These are phyloP conservation scores for Chunga burmeisteri DNA, from an alignment of 2,113 vertebrate species.

Conservation along the genomic window DNA sequence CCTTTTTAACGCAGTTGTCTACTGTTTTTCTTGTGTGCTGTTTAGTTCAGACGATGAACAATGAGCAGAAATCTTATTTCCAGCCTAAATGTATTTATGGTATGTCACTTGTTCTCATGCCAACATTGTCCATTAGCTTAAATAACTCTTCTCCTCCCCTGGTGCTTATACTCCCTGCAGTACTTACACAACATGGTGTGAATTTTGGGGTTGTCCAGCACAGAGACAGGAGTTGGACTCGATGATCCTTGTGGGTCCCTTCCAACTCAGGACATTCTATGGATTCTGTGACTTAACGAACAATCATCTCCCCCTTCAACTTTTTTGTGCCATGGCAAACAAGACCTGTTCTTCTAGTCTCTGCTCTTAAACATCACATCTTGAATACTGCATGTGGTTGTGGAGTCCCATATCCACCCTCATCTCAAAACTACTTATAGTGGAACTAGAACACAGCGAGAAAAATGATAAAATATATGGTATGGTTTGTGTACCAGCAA, in stretches of 20 bases:
- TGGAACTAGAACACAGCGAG: neutral
- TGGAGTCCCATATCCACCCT: neutral
- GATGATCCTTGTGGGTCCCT: too few relatives aligned
- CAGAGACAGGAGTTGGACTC: too few relatives aligned
- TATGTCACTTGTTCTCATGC: slow-evolving; percentile 3
- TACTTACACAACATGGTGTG: neutral
- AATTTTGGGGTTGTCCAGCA: too few relatives aligned
- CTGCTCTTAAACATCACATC: neutral
- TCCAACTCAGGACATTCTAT: too few relatives aligned
- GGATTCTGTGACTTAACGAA: too few relatives aligned
- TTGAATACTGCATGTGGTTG: neutral
- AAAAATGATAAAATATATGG: neutral
- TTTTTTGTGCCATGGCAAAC: neutral
- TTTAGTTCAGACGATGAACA: neutral
- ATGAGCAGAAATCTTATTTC: neutral
- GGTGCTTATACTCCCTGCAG: neutral
- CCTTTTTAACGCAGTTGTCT: neutral
- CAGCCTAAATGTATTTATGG: slow-evolving; percentile 29
- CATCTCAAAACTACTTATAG: neutral
- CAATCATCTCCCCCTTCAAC: neutral
- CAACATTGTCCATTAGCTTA: slow-evolving; percentile 20
- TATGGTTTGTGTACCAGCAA: neutral
- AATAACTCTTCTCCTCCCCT: neutral
- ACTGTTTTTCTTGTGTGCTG: neutral
- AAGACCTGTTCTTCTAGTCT: neutral